A percentile compares a stretch with the other conserved stretches of the same genome.
phyloP scores from a whole-genome alignment of 2,113 vertebrate species.

The Muscicapa adusta region DNA sequence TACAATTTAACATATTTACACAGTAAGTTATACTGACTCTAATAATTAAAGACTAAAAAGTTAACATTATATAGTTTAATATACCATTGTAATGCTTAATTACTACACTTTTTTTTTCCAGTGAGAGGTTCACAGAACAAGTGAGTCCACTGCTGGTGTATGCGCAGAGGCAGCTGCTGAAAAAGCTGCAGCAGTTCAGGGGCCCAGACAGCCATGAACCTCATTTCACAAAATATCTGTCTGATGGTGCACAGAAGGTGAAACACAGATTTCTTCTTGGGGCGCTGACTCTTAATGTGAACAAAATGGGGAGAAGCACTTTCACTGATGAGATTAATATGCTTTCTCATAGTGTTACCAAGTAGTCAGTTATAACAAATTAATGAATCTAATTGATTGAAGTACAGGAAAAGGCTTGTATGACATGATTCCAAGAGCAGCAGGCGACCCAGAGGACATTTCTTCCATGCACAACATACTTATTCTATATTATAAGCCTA shows the following conservation, averaged over 20 bases:
- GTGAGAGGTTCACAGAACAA: constrained; percentile 84
- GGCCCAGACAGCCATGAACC: constrained; percentile 69
- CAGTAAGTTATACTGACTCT: constrained; percentile 70
- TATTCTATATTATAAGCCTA: neutral
- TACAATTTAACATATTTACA: constrained; percentile 85
- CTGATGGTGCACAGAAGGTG: constrained; percentile 74
- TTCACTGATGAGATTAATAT: neutral
- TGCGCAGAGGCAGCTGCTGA: constrained; percentile 84
- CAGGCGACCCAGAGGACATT: neutral
- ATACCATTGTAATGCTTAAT: neutral
- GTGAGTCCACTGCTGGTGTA: constrained; percentile 83
- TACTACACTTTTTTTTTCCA: constrained; percentile 13
- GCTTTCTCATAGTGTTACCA: neutral
- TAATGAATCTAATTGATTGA: neutral
- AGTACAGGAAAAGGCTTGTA: neutral
- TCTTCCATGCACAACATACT: neutral
- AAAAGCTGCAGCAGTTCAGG: constrained; percentile 68
- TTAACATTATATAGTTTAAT: neutral
- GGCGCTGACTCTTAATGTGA: neutral
- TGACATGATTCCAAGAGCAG: neutral
- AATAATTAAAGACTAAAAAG: neutral
- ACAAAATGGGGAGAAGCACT: neutral
- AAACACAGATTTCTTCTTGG: neutral
- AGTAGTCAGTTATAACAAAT: neutral
- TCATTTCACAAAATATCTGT: constrained; percentile 61